These are phyloP conservation scores for Aspidoscelis tigris DNA, from an alignment of 2,113 vertebrate genomes.

Conservation along the genomic window DNA sequence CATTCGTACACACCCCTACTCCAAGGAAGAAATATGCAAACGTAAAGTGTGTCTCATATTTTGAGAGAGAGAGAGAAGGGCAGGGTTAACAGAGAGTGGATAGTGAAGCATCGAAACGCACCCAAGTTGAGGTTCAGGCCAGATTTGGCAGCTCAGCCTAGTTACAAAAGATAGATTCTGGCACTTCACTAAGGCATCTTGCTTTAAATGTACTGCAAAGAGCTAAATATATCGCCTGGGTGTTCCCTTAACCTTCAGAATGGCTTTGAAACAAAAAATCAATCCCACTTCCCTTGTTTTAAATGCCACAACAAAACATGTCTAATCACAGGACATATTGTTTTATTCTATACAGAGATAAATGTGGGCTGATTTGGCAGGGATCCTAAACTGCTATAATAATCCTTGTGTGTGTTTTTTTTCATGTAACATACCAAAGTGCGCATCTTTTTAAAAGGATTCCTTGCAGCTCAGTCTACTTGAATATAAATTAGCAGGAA, in stretches of 20 bases:
- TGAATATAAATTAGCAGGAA: background rate
- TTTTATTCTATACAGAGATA: background rate
- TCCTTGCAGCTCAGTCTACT: background rate
- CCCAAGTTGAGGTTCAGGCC: too few species aligned
- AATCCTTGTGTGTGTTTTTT: background rate
- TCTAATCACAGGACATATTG: background rate
- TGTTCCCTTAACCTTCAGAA: background rate
- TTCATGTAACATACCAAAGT: rapidly evolving
- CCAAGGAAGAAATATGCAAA: too few species aligned
- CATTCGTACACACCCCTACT: too few species aligned
- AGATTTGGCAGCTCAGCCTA: background rate
- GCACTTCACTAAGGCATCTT: background rate
- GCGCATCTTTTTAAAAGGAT: background rate
- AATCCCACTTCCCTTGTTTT: background rate
- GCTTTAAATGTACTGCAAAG: background rate
- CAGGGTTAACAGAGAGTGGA: too few species aligned
- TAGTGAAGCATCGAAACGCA: too few species aligned
- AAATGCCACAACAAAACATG: background rate
- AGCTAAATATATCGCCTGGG: background rate
- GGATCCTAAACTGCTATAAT: background rate
- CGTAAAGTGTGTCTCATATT: too few species aligned
- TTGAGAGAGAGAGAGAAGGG: too few species aligned
- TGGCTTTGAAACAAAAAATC: background rate
- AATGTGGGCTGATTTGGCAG: background rate
- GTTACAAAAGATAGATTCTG: background rate